Evolutionary conservation across 2,113 vertebrate genomes (phyloP).

Genomic region (Sinocyclocheilus maitianheensis): DNA sequence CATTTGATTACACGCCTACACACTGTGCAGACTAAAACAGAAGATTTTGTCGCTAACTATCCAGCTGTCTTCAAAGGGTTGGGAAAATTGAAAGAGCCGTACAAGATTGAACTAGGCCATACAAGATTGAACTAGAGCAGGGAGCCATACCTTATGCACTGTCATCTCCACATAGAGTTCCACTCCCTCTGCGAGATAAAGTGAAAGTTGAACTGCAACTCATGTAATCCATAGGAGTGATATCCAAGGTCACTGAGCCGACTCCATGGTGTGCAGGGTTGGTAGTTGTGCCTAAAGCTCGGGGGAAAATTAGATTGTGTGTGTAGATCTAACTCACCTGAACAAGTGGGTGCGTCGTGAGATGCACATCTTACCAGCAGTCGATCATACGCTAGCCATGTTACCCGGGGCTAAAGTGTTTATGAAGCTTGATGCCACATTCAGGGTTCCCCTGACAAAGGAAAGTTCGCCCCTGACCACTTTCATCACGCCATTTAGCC

Average conservation of each 20-base stretch:
- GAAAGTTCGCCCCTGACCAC: too few species aligned
- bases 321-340: slow-evolving; percentile 44
- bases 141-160: background rate
- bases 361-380: slow-evolving; percentile 39
- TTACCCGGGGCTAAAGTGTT: background rate
- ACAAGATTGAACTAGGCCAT: background rate
- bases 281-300: slow-evolving; percentile 35
- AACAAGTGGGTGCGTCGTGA: slow-evolving; percentile 48
- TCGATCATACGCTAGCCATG: slow-evolving; percentile 41
- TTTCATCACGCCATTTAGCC: background rate
- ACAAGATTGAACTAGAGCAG: background rate
- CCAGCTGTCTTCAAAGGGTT: background rate
- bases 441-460: too few species aligned
- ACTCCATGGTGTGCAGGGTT: slow-evolving; percentile 39
- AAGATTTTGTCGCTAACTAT: background rate
- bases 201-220: slow-evolving; percentile 14
- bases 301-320: slow-evolving; percentile 36
- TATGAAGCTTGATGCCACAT: too few species aligned
- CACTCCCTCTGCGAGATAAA: background rate
- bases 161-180: background rate
- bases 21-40: background rate
- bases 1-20: background rate
- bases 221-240: slow-evolving; percentile 36
- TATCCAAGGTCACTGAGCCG: slow-evolving; percentile 3
- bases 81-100: background rate